Percentiles rank a stretch among this genome's conserved stretches.
Conservation (phyloP, 1,140 invertebrate genomes). For the Polyergus mexicanus region DNA sequence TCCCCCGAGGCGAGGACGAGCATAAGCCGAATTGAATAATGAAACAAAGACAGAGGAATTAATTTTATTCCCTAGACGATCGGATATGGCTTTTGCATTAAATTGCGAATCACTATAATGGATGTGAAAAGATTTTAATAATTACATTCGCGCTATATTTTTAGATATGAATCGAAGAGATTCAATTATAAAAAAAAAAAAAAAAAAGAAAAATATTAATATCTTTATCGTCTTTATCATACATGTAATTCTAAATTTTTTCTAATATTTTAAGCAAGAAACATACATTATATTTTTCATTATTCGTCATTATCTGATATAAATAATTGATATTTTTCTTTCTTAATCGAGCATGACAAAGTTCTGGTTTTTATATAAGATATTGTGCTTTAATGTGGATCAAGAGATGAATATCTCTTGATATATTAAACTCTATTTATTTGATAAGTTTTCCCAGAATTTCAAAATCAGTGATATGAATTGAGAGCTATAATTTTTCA, state of each 20-base stretch:
- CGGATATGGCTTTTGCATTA: neutral
- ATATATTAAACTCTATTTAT: conserved; percentile 4
- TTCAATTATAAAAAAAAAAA: neutral
- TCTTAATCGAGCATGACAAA: neutral
- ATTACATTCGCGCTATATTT: conserved; percentile 1
- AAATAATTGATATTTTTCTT: neutral
- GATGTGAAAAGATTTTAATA: conserved; percentile 11
- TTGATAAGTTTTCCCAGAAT: neutral
- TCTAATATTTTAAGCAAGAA: neutral
- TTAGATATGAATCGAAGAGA: neutral
- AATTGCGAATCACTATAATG: conserved; percentile 21
- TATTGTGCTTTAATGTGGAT: neutral
- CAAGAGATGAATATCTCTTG: neutral
- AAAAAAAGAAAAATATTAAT: neutral
- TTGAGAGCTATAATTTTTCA: neutral
- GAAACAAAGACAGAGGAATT: conserved; percentile 49
- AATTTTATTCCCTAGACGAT: conserved; percentile 46
- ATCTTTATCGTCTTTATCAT: neutral
- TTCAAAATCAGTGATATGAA: neutral
- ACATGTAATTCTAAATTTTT: neutral
- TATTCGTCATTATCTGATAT: neutral
- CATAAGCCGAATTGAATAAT: conserved; percentile 44
- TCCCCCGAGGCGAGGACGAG: neutral
- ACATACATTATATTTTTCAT: neutral
- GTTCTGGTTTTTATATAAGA: neutral